phyloP scores from a whole-genome alignment of 2,797 vertebrate species.

The Acropternis orthonyx region DNA sequence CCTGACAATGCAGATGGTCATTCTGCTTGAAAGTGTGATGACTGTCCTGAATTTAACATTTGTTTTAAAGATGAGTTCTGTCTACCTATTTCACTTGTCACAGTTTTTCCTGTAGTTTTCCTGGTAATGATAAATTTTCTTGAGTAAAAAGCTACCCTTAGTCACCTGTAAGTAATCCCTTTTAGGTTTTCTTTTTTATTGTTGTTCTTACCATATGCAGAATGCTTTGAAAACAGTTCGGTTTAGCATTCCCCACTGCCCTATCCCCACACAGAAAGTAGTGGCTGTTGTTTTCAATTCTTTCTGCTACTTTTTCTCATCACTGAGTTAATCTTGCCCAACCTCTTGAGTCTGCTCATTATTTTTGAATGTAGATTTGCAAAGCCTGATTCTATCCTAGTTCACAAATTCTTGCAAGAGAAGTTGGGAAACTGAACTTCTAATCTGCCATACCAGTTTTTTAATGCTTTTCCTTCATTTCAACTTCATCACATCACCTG shows the following conservation, averaged over 20 bases:
- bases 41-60: not conserved
- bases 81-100: not conserved
- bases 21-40: not conserved
- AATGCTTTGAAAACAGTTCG: not conserved
- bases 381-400: not conserved
- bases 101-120: not conserved
- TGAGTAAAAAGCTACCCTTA: not conserved
- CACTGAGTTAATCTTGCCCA: not conserved
- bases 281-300: not conserved
- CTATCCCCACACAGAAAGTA: not conserved
- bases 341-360: not conserved
- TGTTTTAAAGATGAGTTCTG: not conserved
- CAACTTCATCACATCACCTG: not conserved
- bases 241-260: not conserved
- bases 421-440: not conserved
- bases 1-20: not conserved
- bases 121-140: not conserved
- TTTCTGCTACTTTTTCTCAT: not conserved
- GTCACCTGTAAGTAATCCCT: not conserved
- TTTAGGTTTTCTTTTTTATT: not conserved
- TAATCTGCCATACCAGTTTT: not conserved
- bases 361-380: not conserved
- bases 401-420: not conserved
- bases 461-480: not conserved
- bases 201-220: accelerated